phyloP scores from a whole-genome alignment of 2,797 vertebrate species.

The Chiloscyllium punctatum region DNA sequence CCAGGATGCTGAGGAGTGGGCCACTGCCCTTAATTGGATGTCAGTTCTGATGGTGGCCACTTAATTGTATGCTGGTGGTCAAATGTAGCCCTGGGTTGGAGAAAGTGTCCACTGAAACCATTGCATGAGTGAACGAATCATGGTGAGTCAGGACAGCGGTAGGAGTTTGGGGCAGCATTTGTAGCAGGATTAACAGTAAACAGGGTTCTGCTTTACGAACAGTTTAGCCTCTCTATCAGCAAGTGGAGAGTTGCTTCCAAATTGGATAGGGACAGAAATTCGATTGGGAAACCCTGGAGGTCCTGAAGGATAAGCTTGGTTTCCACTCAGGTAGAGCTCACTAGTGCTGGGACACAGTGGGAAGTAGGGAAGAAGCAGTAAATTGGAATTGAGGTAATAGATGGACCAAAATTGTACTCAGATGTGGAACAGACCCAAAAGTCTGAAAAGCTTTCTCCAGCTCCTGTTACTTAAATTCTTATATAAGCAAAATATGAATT shows the following conservation, averaged over 20 bases:
- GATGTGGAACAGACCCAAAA: neutral
- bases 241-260: neutral
- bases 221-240: neutral
- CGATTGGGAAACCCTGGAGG: neutral
- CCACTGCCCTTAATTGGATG: neutral
- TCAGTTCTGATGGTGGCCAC: too few relatives aligned
- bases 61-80: too few relatives aligned
- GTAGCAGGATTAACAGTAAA: neutral
- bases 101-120: neutral
- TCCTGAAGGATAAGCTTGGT: neutral
- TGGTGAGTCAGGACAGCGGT: neutral
- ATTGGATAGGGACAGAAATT: neutral
- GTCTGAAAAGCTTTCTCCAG: neutral
- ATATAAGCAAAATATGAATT: neutral
- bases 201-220: neutral
- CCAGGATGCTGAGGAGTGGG: too few relatives aligned
- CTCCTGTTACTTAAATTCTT: neutral
- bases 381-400: neutral
- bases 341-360: neutral
- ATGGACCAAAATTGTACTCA: neutral
- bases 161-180: neutral
- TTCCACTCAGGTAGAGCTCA: neutral
- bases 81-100: neutral
- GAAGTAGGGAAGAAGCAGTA: neutral
- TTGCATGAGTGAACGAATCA: neutral